phyloP scores from a whole-genome alignment of 2,797 vertebrate species.

The Spea hammondii region DNA sequence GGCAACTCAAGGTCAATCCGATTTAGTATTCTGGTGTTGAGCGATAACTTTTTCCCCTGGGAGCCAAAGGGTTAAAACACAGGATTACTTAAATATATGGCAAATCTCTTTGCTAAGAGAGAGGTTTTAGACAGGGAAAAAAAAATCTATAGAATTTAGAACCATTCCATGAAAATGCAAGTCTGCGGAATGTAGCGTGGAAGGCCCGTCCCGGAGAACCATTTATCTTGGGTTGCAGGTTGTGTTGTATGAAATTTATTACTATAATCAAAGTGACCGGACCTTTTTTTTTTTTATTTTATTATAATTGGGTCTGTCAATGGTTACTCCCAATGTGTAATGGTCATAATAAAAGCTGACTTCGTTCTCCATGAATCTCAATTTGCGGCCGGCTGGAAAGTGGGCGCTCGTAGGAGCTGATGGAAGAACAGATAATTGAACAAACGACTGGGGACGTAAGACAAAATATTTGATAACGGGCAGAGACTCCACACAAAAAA shows the following conservation, averaged over 20 bases:
- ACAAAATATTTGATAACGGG: conserved; percentile 18
- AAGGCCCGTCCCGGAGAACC: neutral
- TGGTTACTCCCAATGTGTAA: conserved; percentile 18
- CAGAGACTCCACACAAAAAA: conserved; percentile 14
- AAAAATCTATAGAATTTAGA: neutral
- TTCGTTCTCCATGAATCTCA: conserved; percentile 22
- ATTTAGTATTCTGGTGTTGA: too few species aligned
- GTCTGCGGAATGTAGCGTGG: neutral
- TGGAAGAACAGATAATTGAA: conserved; percentile 3
- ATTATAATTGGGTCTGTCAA: conserved; percentile 22
- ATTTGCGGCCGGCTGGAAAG: conserved; percentile 1
- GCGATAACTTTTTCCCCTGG: too few species aligned
- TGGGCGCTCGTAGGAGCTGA: neutral
- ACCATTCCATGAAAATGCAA: conserved; percentile 2
- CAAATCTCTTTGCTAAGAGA: too few species aligned
- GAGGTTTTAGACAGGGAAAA: neutral
- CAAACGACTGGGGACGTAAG: conserved; percentile 9
- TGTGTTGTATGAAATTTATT: neutral
- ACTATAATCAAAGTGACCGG: conserved; percentile 17
- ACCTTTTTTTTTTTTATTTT: neutral
- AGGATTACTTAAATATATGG: too few species aligned
- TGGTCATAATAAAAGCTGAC: conserved; percentile 21
- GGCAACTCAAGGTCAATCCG: neutral
- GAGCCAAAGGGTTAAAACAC: too few species aligned
- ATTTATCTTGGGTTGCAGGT: conserved; percentile 3